phyloP scores from a whole-genome alignment of 1,140 invertebrate species.

The Bradynema listronoti region DNA sequence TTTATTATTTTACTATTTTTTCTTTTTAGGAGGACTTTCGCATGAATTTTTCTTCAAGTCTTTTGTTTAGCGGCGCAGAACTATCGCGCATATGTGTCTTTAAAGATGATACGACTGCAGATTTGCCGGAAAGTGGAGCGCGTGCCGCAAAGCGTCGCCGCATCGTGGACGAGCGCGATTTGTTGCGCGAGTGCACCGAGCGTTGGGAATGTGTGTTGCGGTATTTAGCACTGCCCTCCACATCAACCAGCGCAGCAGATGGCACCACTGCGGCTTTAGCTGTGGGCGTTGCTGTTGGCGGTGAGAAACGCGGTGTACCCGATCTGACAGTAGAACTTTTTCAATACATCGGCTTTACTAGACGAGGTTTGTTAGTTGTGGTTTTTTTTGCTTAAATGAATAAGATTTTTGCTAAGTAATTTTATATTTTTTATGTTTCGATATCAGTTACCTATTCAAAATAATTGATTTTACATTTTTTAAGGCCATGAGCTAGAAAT shows the following conservation, averaged over 20 bases:
- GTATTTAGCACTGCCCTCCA: slow-evolving; percentile 40
- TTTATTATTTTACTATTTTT: not conserved
- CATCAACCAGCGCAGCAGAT: too few species aligned
- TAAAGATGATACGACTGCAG: not conserved
- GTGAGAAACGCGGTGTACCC: slow-evolving; percentile 35
- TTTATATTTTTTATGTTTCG: not conserved
- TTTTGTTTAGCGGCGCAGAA: slow-evolving; percentile 21
- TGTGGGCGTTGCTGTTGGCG: too few species aligned
- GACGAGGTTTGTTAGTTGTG: slow-evolving; percentile 24
- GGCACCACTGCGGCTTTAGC: slow-evolving; percentile 3
- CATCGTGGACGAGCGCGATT: slow-evolving; percentile 8
- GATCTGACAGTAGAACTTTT: slow-evolving; percentile 29
- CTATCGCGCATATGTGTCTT: slow-evolving; percentile 16
- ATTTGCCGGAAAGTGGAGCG: not conserved
- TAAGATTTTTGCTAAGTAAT: too few species aligned
- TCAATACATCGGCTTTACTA: slow-evolving; percentile 34
- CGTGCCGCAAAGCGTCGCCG: not conserved
- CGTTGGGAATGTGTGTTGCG: slow-evolving; percentile 37
- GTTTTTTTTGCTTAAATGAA: too few species aligned
- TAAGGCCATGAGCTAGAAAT: slow-evolving; percentile 20
- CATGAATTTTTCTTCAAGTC: slow-evolving; percentile 38
- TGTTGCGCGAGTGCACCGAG: slow-evolving; percentile 30
- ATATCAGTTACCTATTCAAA: not conserved
- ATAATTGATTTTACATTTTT: slow-evolving; percentile 4
- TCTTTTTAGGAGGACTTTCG: slow-evolving; percentile 31